Conservation (phyloP, 2,113 vertebrate species). For the Zosterops hypoxanthus region DNA sequence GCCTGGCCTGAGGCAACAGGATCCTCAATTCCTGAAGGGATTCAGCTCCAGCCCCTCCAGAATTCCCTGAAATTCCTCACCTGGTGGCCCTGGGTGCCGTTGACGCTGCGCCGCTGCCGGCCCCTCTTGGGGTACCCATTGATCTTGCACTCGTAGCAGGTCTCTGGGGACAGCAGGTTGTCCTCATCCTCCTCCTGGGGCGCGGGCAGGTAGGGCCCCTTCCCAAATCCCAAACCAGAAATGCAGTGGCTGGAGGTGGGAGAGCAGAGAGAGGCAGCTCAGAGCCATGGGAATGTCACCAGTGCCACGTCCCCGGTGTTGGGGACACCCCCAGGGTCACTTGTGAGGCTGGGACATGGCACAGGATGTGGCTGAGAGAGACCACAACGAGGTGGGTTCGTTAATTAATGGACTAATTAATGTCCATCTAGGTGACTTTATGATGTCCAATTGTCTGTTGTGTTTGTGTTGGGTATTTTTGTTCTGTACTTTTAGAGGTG, state of each 20-base stretch:
- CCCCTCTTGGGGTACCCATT: conserved; percentile 81
- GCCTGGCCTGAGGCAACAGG: neutral
- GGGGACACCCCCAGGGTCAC: no score
- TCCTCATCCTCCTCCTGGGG: conserved; percentile 79
- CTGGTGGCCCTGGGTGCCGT: conserved; percentile 33
- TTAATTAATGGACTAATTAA: neutral
- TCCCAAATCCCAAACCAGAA: conserved; percentile 75
- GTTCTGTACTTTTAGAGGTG: no score
- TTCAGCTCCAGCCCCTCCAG: neutral
- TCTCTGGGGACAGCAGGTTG: conserved; percentile 83
- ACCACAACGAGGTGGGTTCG: no score
- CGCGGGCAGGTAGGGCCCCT: conserved; percentile 72
- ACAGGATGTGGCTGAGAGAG: neutral
- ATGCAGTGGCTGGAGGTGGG: conserved; percentile 85
- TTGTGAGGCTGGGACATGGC: neutral
- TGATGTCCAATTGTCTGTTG: no score
- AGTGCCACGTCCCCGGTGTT: fast-evolving
- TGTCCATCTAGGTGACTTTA: neutral
- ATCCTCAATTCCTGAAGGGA: neutral
- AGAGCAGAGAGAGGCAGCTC: neutral
- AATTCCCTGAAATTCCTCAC: neutral
- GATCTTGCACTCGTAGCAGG: conserved; percentile 96
- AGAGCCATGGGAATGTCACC: neutral
- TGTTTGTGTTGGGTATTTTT: neutral
- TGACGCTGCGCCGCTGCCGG: conserved; percentile 68